Base-by-base conservation (phyloP, 2,797 vertebrate genomes). In the Mus caroli region DNA sequence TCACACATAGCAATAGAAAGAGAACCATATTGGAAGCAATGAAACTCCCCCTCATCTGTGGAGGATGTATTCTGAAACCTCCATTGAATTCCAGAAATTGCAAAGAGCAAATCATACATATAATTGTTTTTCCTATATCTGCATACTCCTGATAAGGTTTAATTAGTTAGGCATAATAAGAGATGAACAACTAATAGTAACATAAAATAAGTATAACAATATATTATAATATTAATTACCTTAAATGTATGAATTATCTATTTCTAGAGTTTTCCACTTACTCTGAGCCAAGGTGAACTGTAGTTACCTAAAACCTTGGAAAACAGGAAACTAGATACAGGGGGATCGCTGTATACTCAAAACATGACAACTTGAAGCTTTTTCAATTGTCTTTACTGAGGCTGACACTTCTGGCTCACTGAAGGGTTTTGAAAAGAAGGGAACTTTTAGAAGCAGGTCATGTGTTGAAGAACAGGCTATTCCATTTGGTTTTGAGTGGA, bases 391-490 rank as follows among this genome's bases (percentile, higher is more conserved):
- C 15, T 87, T 96, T 85, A 40, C 28, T 1, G 37, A 77, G 22
- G 28, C 4, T 79, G 22, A 34, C 19, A 20, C 79, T 92, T 95
- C 75, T 94, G 43, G 24, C 46, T 12, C 73, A 94, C 46, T 4
- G 75, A 95, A 64, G 31, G 31, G 76, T 92, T 94, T 97, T 94
- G 17, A 76, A 92, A 94, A 94, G 82, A 88, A 92, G 67, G 60
- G 88, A 6, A 17, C 34, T 92, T 95, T 92, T 91, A 87, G 94
- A 95, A 96, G 73, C 71, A 91, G 86, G 80, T 58, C 37, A 43
- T 46, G 20, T 12, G 17, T 22, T 90, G 7, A 46, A 50, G 56
- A 28, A 19, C 12, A 67, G 69, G 17, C 58, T 92, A 54, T 43
- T 97, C 92, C 56, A 95, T 94, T 94, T 73, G 54, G 54, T 94